Evolutionary conservation across 2,888 invertebrate species (phyloP).

Genomic region (Amphimallon solstitiale): DNA sequence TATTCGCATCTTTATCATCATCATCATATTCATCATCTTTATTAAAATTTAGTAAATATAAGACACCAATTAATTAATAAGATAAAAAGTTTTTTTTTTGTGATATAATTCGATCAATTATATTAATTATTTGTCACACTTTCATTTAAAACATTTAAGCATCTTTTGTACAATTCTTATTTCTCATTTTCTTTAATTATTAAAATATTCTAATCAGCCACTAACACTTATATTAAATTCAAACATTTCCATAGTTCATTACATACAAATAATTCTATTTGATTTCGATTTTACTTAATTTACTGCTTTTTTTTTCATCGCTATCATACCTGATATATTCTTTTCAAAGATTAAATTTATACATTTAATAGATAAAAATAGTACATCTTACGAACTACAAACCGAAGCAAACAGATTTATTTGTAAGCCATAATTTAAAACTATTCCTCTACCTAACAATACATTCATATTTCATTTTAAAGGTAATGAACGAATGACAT

Average conservation of each 20-base stretch:
- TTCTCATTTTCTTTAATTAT: slow-evolving; percentile 50
- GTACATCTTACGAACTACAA: slow-evolving; percentile 15
- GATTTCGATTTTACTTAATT: slow-evolving; percentile 7
- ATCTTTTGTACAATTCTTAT: slow-evolving; percentile 53
- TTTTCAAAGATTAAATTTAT: background rate
- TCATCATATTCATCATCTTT: too few relatives aligned
- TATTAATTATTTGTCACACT: slow-evolving; percentile 52
- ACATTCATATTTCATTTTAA: slow-evolving; percentile 50
- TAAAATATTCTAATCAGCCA: slow-evolving; percentile 61
- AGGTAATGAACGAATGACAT: background rate
- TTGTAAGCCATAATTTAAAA: slow-evolving; percentile 46
- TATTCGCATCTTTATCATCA: too few relatives aligned
- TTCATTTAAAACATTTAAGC: slow-evolving; percentile 54
- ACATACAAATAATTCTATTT: slow-evolving; percentile 42
- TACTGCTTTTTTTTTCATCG: background rate
- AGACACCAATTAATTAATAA: slow-evolving; percentile 55
- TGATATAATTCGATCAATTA: slow-evolving; percentile 40
- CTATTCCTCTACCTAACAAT: slow-evolving; percentile 56
- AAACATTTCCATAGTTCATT: slow-evolving; percentile 49
- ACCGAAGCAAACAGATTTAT: slow-evolving; percentile 34
- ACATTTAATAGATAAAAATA: background rate
- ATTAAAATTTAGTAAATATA: slow-evolving; percentile 50
- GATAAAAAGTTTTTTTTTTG: slow-evolving; percentile 52
- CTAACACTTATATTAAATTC: slow-evolving; percentile 60
- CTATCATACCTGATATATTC: slow-evolving; percentile 8